These are phyloP conservation scores for Aethes cnicana DNA, from an alignment of 2,888 invertebrate species.

Conservation along the genomic window DNA sequence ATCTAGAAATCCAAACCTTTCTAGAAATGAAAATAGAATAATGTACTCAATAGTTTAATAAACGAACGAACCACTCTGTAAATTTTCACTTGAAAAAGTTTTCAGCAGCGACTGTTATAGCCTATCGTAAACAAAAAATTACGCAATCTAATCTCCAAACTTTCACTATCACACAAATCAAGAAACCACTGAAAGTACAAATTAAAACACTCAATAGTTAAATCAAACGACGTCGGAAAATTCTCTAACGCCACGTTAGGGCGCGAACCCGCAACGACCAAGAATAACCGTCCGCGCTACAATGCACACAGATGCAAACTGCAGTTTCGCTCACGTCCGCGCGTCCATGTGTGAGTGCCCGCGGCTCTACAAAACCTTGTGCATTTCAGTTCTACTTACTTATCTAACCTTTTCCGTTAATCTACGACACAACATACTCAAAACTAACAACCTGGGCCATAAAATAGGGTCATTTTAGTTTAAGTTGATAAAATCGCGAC, in stretches of 20 bases:
- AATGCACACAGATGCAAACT: slow-evolving; percentile 60
- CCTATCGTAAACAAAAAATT: too few relatives aligned
- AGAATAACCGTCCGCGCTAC: slow-evolving; percentile 49
- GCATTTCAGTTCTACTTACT: slow-evolving; percentile 69
- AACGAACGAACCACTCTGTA: too few relatives aligned
- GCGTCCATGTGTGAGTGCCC: slow-evolving; percentile 58
- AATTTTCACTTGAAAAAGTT: too few relatives aligned
- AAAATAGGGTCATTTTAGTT: slow-evolving; percentile 28
- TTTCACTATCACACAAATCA: too few relatives aligned
- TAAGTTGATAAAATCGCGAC: slow-evolving; percentile 37
- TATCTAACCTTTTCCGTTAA: slow-evolving; percentile 63
- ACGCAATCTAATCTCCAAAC: too few relatives aligned
- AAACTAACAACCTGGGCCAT: slow-evolving; percentile 32
- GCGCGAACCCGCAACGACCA: slow-evolving; percentile 42
- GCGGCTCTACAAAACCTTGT: slow-evolving; percentile 72
- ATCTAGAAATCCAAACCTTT: too few relatives aligned
- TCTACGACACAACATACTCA: slow-evolving; percentile 49
- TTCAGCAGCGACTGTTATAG: too few relatives aligned
- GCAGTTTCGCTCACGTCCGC: slow-evolving; percentile 61
- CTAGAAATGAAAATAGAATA: too few relatives aligned
- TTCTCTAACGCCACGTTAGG: slow-evolving; percentile 11
- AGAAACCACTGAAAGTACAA: too few relatives aligned
- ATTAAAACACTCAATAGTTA: too few relatives aligned
- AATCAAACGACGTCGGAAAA: too few relatives aligned
- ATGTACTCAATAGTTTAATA: too few relatives aligned